These are phyloP conservation scores for Troides helena DNA, from an alignment of 2,888 invertebrate genomes.

Conservation along the genomic window DNA sequence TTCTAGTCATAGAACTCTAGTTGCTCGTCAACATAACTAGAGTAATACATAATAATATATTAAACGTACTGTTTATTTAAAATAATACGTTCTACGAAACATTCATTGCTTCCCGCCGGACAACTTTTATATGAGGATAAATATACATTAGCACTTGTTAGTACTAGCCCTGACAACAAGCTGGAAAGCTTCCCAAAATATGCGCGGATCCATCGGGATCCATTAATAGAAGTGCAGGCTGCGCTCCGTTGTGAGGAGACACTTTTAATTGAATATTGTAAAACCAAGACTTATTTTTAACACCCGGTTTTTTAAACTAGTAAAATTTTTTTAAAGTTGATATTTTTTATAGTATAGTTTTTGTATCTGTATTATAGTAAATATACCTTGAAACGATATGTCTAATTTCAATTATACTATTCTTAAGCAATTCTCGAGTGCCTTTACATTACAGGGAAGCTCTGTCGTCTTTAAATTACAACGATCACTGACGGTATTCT, in stretches of 20 bases:
- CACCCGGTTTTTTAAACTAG: background rate
- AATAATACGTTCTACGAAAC: background rate
- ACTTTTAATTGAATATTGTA: constrained; percentile 8
- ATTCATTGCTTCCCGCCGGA: background rate
- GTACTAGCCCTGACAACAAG: background rate
- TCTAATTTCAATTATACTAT: too few relatives aligned
- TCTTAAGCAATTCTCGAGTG: too few relatives aligned
- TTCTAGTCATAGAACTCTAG: background rate
- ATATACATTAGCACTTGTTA: constrained; percentile 6
- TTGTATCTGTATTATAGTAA: too few relatives aligned
- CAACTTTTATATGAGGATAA: background rate
- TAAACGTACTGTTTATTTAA: background rate
- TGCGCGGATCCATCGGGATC: constrained; percentile 14
- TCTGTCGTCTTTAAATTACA: too few relatives aligned
- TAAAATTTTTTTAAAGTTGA: background rate
- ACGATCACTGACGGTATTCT: too few relatives aligned
- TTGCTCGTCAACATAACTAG: background rate
- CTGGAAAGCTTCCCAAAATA: constrained; percentile 8
- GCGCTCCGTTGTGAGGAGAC: background rate
- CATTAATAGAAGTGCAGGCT: constrained; percentile 28
- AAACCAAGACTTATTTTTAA: constrained; percentile 5
- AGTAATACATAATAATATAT: background rate
- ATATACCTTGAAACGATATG: too few relatives aligned
- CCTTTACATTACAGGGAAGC: too few relatives aligned
- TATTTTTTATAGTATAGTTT: background rate